Conservation (phyloP, 2,113 vertebrate genomes). For the Odocoileus virginianus region DNA sequence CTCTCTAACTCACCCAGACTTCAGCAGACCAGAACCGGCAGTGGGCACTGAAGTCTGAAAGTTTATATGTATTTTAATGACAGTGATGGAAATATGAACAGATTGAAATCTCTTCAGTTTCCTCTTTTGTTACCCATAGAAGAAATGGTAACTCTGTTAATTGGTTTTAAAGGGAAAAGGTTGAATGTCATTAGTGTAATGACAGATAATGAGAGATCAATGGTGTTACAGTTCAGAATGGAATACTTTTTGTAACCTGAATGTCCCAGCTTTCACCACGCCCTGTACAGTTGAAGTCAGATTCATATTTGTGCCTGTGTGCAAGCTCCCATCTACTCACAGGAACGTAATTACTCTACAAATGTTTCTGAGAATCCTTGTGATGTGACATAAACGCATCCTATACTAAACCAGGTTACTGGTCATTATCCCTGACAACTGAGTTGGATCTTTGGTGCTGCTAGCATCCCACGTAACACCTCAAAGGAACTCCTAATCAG, state of each 20-base stretch:
- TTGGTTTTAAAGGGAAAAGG: neutral
- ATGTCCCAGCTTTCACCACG: neutral
- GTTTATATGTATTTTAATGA: neutral
- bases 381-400: neutral
- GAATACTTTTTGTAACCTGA: neutral
- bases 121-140: constrained; percentile 20
- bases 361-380: neutral
- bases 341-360: neutral
- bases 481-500: neutral
- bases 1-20: neutral
- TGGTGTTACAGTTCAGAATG: neutral
- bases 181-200: neutral
- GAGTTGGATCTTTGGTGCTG: neutral
- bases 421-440: neutral
- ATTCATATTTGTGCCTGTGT: neutral
- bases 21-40: neutral
- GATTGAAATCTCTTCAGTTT: constrained; percentile 28
- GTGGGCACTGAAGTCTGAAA: neutral
- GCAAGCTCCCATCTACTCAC: neutral
- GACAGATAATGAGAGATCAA: neutral
- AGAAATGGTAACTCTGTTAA: neutral
- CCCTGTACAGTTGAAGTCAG: neutral
- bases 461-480: neutral
- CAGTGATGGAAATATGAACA: neutral
- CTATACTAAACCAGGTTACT: neutral